Evolutionary conservation across 2,113 vertebrate species (phyloP).

Genomic region (Anoura caudifer): DNA sequence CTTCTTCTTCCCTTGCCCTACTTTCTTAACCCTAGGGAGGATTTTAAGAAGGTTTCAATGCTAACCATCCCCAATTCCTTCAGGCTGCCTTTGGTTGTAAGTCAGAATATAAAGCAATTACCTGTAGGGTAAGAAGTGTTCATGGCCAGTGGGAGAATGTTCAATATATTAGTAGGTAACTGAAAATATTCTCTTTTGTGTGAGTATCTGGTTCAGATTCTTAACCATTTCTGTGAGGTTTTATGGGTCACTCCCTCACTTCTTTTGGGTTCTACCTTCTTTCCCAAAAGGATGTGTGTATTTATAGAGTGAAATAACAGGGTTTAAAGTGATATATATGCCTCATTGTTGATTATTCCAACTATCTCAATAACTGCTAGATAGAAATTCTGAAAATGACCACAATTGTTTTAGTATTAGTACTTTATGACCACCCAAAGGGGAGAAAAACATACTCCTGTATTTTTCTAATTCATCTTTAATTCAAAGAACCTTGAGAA

Average conservation of each 20-base stretch:
- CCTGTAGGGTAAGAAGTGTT: constrained; percentile 40
- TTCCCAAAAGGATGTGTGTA: not conserved
- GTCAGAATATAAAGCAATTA: constrained; percentile 57
- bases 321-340: not conserved
- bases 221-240: not conserved
- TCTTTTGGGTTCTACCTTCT: not conserved
- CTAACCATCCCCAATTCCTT: constrained; percentile 51
- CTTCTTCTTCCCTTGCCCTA: constrained; percentile 45
- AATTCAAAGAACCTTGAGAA: not conserved
- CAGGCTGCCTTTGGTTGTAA: constrained; percentile 55
- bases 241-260: not conserved
- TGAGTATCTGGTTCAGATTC: not conserved
- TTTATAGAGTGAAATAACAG: not conserved
- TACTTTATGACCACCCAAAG: not conserved
- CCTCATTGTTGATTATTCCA: not conserved
- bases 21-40: constrained; percentile 70
- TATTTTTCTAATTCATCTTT: not conserved
- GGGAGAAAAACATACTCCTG: not conserved
- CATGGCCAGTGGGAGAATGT: not conserved
- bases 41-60: constrained; percentile 50
- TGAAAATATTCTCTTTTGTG: not conserved
- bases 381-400: not conserved
- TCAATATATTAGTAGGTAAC: constrained; percentile 3
- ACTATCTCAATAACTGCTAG: not conserved
- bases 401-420: not conserved